Conservation (phyloP, 2,797 vertebrate genomes). For the Lepus oiostolus region DNA sequence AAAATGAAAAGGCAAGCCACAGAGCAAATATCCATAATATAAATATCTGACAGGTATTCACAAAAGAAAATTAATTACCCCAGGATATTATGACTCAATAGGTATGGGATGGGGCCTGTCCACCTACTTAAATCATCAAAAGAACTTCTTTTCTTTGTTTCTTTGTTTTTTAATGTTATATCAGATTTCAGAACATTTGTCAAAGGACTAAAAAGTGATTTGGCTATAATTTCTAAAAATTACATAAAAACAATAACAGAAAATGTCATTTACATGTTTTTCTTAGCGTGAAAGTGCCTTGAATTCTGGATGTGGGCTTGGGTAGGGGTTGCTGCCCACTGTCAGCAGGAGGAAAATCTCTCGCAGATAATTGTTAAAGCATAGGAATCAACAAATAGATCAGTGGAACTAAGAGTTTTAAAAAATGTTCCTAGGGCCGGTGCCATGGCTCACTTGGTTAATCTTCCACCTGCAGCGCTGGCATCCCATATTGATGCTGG, state of each 20-base stretch:
- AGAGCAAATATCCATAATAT: not conserved
- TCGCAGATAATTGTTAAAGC: not conserved
- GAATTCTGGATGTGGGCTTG: not conserved
- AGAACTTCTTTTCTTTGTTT: not conserved
- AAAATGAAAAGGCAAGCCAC: not conserved
- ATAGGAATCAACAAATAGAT: not conserved
- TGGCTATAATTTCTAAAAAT: not conserved
- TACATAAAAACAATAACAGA: not conserved
- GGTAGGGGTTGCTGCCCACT: not conserved
- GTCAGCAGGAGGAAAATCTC: not conserved
- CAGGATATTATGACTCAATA: not conserved
- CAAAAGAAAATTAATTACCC: not conserved
- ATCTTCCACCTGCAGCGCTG: too few species aligned
- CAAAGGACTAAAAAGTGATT: not conserved
- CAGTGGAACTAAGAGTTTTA: not conserved
- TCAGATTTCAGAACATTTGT: not conserved
- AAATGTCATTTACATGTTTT: not conserved
- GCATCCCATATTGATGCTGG: too few species aligned
- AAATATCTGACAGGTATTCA: not conserved
- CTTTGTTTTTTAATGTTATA: not conserved
- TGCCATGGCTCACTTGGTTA: too few species aligned
- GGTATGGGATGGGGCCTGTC: not conserved
- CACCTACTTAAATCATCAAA: not conserved
- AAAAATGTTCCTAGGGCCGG: not conserved
- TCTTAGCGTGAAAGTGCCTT: not conserved